Percentiles rank a stretch among this genome's conserved stretches.
Conservation (phyloP, 2,113 vertebrate species). For the Xyrauchen texanus region DNA sequence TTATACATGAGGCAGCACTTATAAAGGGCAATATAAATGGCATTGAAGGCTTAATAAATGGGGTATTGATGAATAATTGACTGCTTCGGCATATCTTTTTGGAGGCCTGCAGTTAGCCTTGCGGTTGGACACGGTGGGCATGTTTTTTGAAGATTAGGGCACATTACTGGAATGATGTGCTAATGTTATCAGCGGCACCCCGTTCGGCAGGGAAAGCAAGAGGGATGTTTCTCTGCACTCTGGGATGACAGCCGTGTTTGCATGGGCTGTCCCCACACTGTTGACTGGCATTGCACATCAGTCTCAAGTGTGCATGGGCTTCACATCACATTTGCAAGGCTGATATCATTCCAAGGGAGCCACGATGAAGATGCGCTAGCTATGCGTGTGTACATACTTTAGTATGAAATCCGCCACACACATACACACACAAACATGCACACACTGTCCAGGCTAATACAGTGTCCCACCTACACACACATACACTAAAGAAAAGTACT, state of each 20-base stretch:
- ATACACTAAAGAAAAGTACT: background rate
- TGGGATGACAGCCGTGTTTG: slow-evolving; percentile 84
- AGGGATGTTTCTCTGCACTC: slow-evolving; percentile 40
- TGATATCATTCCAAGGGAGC: slow-evolving; percentile 83
- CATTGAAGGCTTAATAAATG: slow-evolving; percentile 75
- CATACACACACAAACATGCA: background rate
- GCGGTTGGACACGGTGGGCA: slow-evolving; percentile 35
- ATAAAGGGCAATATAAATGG: slow-evolving; percentile 68
- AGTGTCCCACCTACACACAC: background rate
- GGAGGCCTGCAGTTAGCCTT: slow-evolving; percentile 29
- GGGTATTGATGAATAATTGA: slow-evolving; percentile 79
- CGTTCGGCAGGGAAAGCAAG: slow-evolving; percentile 51
- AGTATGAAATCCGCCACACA: too few relatives aligned
- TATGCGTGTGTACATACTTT: background rate
- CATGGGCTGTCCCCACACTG: slow-evolving; percentile 82
- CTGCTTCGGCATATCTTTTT: slow-evolving; percentile 53
- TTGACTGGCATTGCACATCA: slow-evolving; percentile 88
- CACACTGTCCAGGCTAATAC: slow-evolving; percentile 46
- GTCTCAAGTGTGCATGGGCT: slow-evolving; percentile 86
- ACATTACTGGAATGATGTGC: slow-evolving; percentile 58
- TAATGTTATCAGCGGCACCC: slow-evolving; percentile 71
- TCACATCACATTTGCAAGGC: slow-evolving; percentile 88
- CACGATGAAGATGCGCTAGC: slow-evolving; percentile 71
- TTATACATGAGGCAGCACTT: slow-evolving; percentile 75
- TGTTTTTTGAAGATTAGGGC: slow-evolving; percentile 66